These are phyloP conservation scores for Hyperoplus immaculatus DNA, from an alignment of 2,797 vertebrate genomes.

Conservation along the genomic window DNA sequence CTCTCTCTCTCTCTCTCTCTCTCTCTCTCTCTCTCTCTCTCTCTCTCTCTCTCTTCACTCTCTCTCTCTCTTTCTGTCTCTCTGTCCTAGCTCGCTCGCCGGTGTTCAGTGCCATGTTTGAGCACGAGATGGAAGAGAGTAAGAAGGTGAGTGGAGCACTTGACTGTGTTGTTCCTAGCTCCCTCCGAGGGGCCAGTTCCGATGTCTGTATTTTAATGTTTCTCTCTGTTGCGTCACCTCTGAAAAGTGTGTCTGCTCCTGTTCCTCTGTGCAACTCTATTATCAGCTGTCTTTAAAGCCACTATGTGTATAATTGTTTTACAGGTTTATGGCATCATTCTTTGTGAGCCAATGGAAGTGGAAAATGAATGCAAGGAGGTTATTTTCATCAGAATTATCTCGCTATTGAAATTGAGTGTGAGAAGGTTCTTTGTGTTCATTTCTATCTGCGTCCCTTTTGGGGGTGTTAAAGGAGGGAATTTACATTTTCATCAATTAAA, in stretches of 20 bases:
- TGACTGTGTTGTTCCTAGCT: slow-evolving; percentile 31
- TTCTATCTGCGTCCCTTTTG: background rate
- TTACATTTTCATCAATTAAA: too few relatives aligned
- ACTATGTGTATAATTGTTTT: background rate
- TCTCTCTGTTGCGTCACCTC: slow-evolving; percentile 61
- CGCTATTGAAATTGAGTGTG: too few relatives aligned
- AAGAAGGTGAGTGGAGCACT: slow-evolving; percentile 87
- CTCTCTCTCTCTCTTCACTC: background rate
- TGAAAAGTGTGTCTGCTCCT: slow-evolving; percentile 32
- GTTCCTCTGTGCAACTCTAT: slow-evolving; percentile 29
- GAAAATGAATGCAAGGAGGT: background rate
- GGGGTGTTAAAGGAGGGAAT: background rate
- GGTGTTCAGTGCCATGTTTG: slow-evolving; percentile 94
- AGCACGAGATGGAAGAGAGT: slow-evolving; percentile 94
- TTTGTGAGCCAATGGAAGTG: background rate
- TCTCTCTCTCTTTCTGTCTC: slow-evolving; percentile 27
- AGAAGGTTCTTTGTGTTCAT: background rate
- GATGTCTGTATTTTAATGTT: slow-evolving; percentile 44
- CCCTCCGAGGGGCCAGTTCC: slow-evolving; percentile 16
- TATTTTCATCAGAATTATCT: background rate
- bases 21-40: slow-evolving; percentile 1
- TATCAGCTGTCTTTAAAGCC: slow-evolving; percentile 35
- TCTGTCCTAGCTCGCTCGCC: slow-evolving; percentile 86
- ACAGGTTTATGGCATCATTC: background rate
- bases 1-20: background rate